phyloP scores from a whole-genome alignment of 2,113 vertebrate species.

The Heterotis niloticus region DNA sequence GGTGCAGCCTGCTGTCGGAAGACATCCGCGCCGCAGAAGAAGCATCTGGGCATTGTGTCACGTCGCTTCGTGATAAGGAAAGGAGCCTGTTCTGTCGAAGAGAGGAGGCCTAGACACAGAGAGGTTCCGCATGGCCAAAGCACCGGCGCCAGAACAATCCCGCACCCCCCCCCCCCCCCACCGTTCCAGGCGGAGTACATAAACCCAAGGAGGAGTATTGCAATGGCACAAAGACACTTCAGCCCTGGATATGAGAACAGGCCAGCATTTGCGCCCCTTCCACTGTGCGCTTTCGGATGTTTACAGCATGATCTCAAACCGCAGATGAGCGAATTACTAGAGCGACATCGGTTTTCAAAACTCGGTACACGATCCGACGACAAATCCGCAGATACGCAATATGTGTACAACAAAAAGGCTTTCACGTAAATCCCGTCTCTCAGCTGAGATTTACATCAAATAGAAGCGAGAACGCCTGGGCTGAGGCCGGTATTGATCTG shows the following conservation, averaged over 20 bases:
- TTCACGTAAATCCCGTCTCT: slow-evolving; percentile 24
- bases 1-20: slow-evolving; percentile 80
- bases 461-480: slow-evolving; percentile 42
- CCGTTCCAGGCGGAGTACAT: not conserved
- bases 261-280: slow-evolving; percentile 29
- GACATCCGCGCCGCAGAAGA: slow-evolving; percentile 71
- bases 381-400: not conserved
- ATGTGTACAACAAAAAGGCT: slow-evolving; percentile 22
- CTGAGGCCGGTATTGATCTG: slow-evolving; percentile 42
- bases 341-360: slow-evolving; percentile 36
- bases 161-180: slow-evolving; percentile 11
- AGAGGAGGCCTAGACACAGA: slow-evolving; percentile 29
- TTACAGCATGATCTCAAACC: slow-evolving; percentile 21
- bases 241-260: slow-evolving; percentile 29
- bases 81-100: slow-evolving; percentile 74
- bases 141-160: slow-evolving; percentile 24
- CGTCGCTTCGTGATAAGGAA: slow-evolving; percentile 78
- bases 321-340: slow-evolving; percentile 36
- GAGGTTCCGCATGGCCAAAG: not conserved
- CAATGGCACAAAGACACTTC: slow-evolving; percentile 31
- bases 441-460: slow-evolving; percentile 41
- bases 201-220: slow-evolving; percentile 7
- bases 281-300: slow-evolving; percentile 9
- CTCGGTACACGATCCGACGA: slow-evolving; percentile 25
- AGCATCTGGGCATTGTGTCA: slow-evolving; percentile 73